Conservation (phyloP, 2,888 invertebrate species). For the Reticulitermes lucifugus region DNA sequence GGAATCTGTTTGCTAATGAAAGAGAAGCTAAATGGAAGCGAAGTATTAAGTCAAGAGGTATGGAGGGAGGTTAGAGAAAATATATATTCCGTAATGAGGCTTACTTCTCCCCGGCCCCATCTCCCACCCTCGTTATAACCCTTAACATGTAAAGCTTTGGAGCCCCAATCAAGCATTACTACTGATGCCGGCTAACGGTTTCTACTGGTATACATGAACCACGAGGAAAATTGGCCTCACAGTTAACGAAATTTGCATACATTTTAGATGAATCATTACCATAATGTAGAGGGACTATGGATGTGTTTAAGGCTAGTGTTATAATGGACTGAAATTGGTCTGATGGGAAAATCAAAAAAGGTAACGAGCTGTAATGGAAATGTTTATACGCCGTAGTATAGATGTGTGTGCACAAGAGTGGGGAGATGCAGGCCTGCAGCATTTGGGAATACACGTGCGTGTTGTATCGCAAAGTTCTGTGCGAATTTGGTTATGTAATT, state of each 20-base stretch:
- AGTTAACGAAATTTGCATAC: slow-evolving; percentile 5
- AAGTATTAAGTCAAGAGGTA: background rate
- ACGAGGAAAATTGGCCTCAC: slow-evolving; percentile 3
- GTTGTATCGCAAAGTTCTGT: no score
- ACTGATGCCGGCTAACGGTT: background rate
- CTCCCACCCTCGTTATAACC: background rate
- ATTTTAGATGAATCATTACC: background rate
- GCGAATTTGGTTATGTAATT: no score
- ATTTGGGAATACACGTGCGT: no score
- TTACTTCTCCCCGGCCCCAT: background rate
- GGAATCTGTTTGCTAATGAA: slow-evolving; percentile 19
- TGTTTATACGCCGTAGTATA: no score
- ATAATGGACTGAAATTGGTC: no score
- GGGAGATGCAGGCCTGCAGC: no score
- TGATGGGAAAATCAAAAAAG: no score
- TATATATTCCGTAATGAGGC: background rate
- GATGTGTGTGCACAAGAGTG: no score
- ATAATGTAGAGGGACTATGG: no score
- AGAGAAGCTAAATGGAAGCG: slow-evolving; percentile 3
- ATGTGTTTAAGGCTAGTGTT: no score
- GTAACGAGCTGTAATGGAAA: no score
- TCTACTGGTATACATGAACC: background rate
- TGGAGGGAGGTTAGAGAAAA: background rate
- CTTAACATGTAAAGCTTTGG: slow-evolving; percentile 19
- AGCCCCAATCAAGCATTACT: slow-evolving; percentile 22